Conservation (phyloP, 2,888 invertebrate genomes). For the Synanthedon formicaeformis region DNA sequence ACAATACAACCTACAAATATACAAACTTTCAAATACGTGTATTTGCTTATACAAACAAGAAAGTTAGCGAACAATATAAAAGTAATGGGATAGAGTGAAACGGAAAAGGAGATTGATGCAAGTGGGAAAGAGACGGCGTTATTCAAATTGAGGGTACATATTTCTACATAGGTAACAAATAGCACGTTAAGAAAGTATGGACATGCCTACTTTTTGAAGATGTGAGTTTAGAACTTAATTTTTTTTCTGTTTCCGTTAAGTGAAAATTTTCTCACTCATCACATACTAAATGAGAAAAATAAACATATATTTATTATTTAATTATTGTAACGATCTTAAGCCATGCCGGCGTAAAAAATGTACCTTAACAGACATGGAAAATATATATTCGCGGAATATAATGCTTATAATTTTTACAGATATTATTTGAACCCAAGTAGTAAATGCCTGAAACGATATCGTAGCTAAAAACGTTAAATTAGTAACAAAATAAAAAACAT, state of each 20-base stretch:
- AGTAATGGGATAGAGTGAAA: conserved; percentile 66
- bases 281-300: too few relatives aligned
- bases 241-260: too few relatives aligned
- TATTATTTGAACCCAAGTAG: background rate
- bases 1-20: conserved; percentile 66
- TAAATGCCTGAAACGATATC: background rate
- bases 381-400: too few relatives aligned
- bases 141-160: conserved; percentile 71
- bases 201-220: conserved; percentile 21
- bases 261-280: too few relatives aligned
- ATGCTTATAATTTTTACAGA: background rate
- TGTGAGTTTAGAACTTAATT: too few relatives aligned
- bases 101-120: conserved; percentile 15
- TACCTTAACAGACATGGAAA: background rate
- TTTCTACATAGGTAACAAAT: conserved; percentile 70
- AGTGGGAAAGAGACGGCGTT: conserved; percentile 48
- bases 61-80: conserved; percentile 72
- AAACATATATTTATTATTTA: too few relatives aligned
- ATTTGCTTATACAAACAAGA: conserved; percentile 71
- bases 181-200: conserved; percentile 61
- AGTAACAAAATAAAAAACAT: too few relatives aligned
- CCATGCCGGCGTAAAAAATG: background rate
- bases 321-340: too few relatives aligned
- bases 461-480: background rate
- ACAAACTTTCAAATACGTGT: conserved; percentile 70